These are phyloP conservation scores for Nomada flava DNA, from an alignment of 2,888 invertebrate genomes.

Conservation along the genomic window DNA sequence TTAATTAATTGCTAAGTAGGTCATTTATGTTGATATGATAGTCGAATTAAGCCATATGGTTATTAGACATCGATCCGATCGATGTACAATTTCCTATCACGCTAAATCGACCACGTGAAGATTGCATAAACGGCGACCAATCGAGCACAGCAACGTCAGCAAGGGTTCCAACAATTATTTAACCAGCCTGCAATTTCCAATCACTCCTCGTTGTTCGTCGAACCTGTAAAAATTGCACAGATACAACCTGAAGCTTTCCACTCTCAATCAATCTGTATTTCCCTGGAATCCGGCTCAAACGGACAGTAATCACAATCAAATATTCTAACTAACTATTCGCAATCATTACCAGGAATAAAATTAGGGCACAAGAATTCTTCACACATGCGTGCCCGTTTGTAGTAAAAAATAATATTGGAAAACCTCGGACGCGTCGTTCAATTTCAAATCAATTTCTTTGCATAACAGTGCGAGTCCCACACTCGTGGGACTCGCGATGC, in stretches of 20 bases:
- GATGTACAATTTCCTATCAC: conserved; percentile 5
- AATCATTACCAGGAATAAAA: no score
- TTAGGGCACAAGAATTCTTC: no score
- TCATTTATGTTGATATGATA: background rate
- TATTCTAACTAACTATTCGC: background rate
- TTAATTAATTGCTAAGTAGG: background rate
- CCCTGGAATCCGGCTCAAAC: conserved; percentile 1
- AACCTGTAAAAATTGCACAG: conserved; percentile 27
- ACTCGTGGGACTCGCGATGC: no score
- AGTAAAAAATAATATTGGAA: no score
- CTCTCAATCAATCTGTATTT: conserved; percentile 15
- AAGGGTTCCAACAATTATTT: conserved; percentile 13
- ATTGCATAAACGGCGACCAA: conserved; percentile 4
- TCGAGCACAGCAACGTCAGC: background rate
- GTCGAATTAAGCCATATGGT: background rate
- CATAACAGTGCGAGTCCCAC: no score
- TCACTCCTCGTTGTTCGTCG: conserved; percentile 2
- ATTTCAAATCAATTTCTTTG: no score
- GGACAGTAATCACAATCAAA: conserved; percentile 6
- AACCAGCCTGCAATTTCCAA: conserved; percentile 29
- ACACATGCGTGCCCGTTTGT: no score
- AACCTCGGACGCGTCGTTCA: no score
- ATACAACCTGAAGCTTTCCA: background rate
- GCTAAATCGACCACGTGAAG: conserved; percentile 9
- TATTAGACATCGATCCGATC: background rate